Percentiles rank a stretch among this genome's conserved stretches.
phyloP scores from a whole-genome alignment of 2,888 invertebrate genomes.

The Morpho helenor region DNA sequence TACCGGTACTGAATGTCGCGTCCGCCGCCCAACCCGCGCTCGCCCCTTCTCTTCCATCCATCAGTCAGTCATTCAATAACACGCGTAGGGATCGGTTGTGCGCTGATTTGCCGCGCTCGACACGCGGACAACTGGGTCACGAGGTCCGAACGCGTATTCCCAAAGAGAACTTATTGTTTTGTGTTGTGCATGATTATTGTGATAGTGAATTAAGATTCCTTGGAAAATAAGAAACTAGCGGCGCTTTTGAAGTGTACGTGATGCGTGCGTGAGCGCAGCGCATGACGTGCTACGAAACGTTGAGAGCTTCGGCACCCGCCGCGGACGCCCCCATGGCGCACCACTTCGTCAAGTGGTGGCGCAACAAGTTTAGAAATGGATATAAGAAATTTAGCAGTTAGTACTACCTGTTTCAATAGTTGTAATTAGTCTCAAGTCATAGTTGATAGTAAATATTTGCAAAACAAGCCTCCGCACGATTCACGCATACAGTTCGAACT shows the following conservation, averaged over 20 bases:
- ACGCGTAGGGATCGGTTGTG: conserved; percentile 53
- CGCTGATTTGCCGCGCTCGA: conserved; percentile 39
- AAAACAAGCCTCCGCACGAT: background rate
- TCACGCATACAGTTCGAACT: background rate
- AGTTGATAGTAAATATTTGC: background rate
- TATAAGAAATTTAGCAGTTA: conserved; percentile 87
- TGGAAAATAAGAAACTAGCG: conserved; percentile 60
- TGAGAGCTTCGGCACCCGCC: conserved; percentile 77
- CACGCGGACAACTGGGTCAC: conserved; percentile 74
- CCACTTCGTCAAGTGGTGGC: conserved; percentile 88
- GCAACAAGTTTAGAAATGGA: conserved; percentile 86
- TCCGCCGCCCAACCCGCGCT: conserved; percentile 38
- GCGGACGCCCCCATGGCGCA: conserved; percentile 84
- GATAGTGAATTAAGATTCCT: conserved; percentile 50
- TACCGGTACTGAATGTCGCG: conserved; percentile 28
- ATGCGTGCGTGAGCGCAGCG: conserved; percentile 80
- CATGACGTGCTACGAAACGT: conserved; percentile 80
- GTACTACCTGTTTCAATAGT: conserved; percentile 31
- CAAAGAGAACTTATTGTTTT: conserved; percentile 41
- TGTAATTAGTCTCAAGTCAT: too few species aligned
- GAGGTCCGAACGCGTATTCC: conserved; percentile 51
- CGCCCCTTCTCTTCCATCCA: conserved; percentile 48
- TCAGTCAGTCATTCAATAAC: conserved; percentile 70
- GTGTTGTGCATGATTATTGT: conserved; percentile 60
- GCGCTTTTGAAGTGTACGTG: conserved; percentile 74